Evolutionary conservation across 2,888 invertebrate species (phyloP).

Genomic region (Pristionchus japonicus): DNA sequence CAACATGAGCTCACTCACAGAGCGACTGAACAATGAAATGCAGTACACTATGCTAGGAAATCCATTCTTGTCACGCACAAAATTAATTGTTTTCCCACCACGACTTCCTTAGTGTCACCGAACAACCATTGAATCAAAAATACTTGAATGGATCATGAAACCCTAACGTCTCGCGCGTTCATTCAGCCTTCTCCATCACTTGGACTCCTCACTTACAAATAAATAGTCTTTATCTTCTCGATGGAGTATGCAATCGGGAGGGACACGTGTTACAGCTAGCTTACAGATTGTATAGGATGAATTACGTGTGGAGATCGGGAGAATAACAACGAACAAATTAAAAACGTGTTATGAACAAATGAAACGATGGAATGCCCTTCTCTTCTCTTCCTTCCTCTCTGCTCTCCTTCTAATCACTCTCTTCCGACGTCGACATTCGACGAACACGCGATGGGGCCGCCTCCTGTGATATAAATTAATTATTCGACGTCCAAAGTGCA

Average conservation of each 20-base stretch:
- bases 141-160: too few relatives aligned
- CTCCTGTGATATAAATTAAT: background rate
- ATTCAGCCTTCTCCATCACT: background rate
- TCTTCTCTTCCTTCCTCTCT: background rate
- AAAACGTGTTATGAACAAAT: constrained; percentile 18
- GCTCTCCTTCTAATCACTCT: constrained; percentile 21
- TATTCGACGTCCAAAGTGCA: background rate
- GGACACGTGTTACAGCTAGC: background rate
- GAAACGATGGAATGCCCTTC: background rate
- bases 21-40: background rate
- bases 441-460: background rate
- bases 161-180: too few relatives aligned
- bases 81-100: too few relatives aligned
- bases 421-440: constrained; percentile 9
- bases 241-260: background rate
- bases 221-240: background rate
- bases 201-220: background rate
- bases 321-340: constrained; percentile 6
- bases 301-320: background rate
- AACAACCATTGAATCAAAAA: too few relatives aligned
- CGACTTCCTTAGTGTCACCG: too few relatives aligned
- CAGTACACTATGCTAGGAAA: too few relatives aligned
- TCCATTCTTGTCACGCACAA: too few relatives aligned
- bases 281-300: background rate
- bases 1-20: background rate